These are phyloP conservation scores for Monochamus saltuarius DNA, from an alignment of 1,140 invertebrate species.

Conservation along the genomic window DNA sequence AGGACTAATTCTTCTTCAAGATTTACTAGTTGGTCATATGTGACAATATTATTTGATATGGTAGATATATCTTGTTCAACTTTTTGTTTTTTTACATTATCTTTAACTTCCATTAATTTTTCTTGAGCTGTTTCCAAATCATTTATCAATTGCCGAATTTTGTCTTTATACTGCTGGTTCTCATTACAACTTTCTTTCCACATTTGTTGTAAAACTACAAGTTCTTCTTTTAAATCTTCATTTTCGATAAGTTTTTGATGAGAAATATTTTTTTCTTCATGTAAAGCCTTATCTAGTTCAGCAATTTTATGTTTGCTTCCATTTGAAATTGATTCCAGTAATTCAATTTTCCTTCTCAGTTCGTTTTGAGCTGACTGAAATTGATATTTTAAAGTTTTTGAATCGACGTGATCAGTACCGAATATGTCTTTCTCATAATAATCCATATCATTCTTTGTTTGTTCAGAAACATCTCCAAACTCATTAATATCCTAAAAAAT, in stretches of 20 bases:
- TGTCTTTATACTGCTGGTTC: conserved; percentile 49
- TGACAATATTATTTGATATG: conserved; percentile 17
- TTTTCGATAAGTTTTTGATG: conserved; percentile 44
- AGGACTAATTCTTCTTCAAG: conserved; percentile 56
- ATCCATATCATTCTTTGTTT: conserved; percentile 17
- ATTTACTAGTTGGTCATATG: conserved; percentile 34
- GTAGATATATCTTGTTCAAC: conserved; percentile 16
- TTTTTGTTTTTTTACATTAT: conserved; percentile 19
- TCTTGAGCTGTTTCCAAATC: conserved; percentile 21
- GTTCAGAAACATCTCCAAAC: conserved; percentile 23
- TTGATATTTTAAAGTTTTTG: conserved; percentile 49
- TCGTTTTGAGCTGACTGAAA: conserved; percentile 47
- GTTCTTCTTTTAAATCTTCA: conserved; percentile 52
- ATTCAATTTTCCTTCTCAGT: conserved; percentile 50
- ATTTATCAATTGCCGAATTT: conserved; percentile 18
- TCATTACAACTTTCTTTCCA: conserved; percentile 54
- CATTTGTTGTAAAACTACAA: conserved; percentile 49
- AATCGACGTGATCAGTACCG: conserved; percentile 39
- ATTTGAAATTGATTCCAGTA: conserved; percentile 50
- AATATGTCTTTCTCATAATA: conserved; percentile 19
- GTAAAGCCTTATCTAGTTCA: conserved; percentile 37
- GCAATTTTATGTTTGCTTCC: conserved; percentile 49
- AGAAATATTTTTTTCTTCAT: conserved; percentile 52
- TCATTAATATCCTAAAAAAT: conserved; percentile 21
- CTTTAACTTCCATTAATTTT: conserved; percentile 12